These are phyloP conservation scores for Ellobius talpinus DNA, from an alignment of 2,113 vertebrate genomes.

Conservation along the genomic window DNA sequence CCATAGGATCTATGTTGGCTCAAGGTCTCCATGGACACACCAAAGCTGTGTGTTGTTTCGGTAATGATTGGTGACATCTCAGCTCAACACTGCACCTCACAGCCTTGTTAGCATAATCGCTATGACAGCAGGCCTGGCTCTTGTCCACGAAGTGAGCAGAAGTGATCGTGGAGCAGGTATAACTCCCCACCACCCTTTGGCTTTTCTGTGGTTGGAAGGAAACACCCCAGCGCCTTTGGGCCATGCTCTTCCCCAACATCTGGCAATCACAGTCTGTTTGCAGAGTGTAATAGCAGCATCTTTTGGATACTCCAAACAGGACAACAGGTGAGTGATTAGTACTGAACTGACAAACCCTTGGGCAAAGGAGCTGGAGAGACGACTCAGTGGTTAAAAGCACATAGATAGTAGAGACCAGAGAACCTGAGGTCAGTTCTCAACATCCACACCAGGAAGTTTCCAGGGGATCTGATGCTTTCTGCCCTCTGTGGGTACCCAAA, in stretches of 20 bases:
- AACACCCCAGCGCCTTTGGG: not conserved
- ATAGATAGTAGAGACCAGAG: not conserved
- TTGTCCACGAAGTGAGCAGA: not conserved
- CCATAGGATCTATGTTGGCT: not conserved
- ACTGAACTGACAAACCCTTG: constrained; percentile 5
- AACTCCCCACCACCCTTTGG: not conserved
- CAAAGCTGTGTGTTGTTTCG: not conserved
- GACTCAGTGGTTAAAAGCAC: no score
- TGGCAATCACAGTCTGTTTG: not conserved
- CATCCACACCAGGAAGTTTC: not conserved
- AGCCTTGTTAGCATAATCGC: not conserved
- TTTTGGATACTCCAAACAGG: no score
- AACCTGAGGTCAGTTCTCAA: not conserved
- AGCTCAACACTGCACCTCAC: not conserved
- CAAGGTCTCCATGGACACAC: not conserved
- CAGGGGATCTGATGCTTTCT: not conserved
- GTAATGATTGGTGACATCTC: not conserved
- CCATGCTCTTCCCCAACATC: not conserved
- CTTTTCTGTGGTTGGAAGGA: not conserved
- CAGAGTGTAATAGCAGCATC: not conserved
- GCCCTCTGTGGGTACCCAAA: no score
- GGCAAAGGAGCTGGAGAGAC: not conserved
- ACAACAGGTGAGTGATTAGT: not conserved
- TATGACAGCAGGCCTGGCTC: not conserved
- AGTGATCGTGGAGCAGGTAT: not conserved